Percentiles rank a stretch among this genome's conserved stretches.
Evolutionary conservation across 2,113 vertebrate genomes (phyloP).

Genomic region (Dasyurus viverrinus): DNA sequence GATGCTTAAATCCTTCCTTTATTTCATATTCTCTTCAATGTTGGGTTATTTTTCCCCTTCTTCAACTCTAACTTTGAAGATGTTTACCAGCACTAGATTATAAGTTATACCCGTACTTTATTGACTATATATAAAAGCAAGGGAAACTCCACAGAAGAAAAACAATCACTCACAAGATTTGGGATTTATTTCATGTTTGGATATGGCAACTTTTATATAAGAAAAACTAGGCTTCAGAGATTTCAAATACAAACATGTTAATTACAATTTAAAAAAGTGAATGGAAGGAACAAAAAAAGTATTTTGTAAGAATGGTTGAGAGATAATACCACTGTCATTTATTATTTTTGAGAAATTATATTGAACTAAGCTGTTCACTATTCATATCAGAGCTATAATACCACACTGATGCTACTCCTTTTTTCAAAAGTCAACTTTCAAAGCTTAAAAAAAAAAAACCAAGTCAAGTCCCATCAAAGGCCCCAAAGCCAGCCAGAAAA

Average conservation of each 20-base stretch:
- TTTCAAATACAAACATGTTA: not conserved
- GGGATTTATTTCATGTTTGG: not conserved
- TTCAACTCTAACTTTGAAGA: not conserved
- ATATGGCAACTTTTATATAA: not conserved
- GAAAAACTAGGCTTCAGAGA: not conserved
- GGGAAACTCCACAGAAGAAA: not conserved
- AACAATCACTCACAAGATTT: constrained; percentile 8
- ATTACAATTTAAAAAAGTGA: not conserved
- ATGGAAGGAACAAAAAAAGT: not conserved
- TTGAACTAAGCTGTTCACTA: not conserved
- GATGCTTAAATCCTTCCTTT: not conserved
- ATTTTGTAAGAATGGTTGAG: constrained; percentile 16
- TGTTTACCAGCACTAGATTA: not conserved
- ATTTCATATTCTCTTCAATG: not conserved
- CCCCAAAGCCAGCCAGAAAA: not conserved
- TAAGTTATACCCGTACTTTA: not conserved
- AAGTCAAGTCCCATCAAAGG: not conserved
- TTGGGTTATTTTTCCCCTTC: not conserved
- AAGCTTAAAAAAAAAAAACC: no score
- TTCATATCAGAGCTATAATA: not conserved
- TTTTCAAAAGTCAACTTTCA: not conserved
- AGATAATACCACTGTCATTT: not conserved
- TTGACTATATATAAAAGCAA: constrained; percentile 4
- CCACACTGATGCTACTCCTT: not conserved
- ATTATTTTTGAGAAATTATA: not conserved